Base-by-base conservation (phyloP, 2,888 invertebrate genomes). In the Myathropa florea region DNA sequence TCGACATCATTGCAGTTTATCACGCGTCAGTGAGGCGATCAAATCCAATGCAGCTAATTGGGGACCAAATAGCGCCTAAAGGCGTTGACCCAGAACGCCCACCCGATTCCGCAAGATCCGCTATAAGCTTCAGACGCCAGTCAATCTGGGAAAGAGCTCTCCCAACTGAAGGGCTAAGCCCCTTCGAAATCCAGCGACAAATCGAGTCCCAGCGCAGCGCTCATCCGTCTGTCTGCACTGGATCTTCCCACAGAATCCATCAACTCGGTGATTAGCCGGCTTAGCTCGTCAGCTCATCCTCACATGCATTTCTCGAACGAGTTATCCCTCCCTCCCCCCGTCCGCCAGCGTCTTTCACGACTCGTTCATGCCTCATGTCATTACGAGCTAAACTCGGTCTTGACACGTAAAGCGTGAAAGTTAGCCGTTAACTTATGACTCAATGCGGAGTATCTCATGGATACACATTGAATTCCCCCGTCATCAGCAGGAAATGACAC, bases 321-420 rank as follows among this genome's bases (percentile, higher is more conserved):
- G 46, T 18, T 46, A 46, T 46, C 18, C 33, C 9, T 1, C 1
- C 4, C 4, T 6, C 33, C 53, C 18, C 53, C 53, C 53, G 7
- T 14, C 18, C 53, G 4, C n/a, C n/a, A 14, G 14, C 7, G 6
- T 53, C 9, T 4, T 18, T 18, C 4, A 57, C 57, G 12, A 14
- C 21, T 9, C n/a, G 46, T 46, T n/a, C 2, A n/a, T 53, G 1
- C 6, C 46, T 24, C 14, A 24, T 59, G 39, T 59, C 70, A 64
- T 36, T 26, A 60, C 28, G 28, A 18, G 30, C 67, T 61, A 33
- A 61, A 64, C 39, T 14, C n/a, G 28, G 33, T 59, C 39, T 30
- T 64, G 60, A 65, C 79, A 79, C 79, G 79, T 60, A 67, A 73
- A 59, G 67, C 72, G 79, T 73, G 79, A 80, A 80, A 80, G 72